phyloP scores from a whole-genome alignment of 2,797 vertebrate species.

The Distichodus sexfasciatus region DNA sequence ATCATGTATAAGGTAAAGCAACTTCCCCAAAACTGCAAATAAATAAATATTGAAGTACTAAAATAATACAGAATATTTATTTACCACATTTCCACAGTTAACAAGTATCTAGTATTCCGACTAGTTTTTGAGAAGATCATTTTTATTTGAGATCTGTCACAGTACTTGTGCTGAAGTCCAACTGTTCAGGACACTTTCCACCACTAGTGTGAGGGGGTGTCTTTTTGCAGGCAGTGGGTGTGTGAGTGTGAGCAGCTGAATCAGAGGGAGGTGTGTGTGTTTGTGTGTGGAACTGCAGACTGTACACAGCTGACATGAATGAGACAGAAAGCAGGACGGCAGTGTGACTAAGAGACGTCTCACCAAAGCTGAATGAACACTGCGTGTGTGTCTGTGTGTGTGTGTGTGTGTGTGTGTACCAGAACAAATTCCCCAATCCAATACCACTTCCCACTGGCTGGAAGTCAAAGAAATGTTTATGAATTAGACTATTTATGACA shows the following conservation, averaged over 20 bases:
- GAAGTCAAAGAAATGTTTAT: slow-evolving; percentile 34
- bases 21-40: too few relatives aligned
- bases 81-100: too few relatives aligned
- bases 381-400: not conserved
- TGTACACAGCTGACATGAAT: slow-evolving; percentile 10
- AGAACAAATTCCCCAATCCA: not conserved
- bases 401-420: too few relatives aligned
- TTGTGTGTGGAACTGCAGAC: slow-evolving; percentile 11
- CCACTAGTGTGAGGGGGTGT: slow-evolving; percentile 23
- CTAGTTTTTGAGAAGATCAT: too few relatives aligned
- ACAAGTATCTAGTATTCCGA: too few relatives aligned
- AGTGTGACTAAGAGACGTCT: slow-evolving; percentile 29
- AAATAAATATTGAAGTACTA: too few relatives aligned
- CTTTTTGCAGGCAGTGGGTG: slow-evolving; percentile 11
- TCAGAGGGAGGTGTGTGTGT: slow-evolving; percentile 16
- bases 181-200: too few relatives aligned
- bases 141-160: too few relatives aligned
- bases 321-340: slow-evolving; percentile 6
- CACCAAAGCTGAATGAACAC: slow-evolving; percentile 11
- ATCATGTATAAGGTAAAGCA: too few relatives aligned
- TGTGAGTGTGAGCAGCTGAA: slow-evolving; percentile 4
- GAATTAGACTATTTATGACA: slow-evolving; percentile 37
- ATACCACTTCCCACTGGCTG: not conserved
- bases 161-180: too few relatives aligned
- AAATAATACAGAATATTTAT: too few relatives aligned